These are phyloP conservation scores for Diabrotica virgifera DNA, from an alignment of 1,140 invertebrate genomes.

Conservation along the genomic window DNA sequence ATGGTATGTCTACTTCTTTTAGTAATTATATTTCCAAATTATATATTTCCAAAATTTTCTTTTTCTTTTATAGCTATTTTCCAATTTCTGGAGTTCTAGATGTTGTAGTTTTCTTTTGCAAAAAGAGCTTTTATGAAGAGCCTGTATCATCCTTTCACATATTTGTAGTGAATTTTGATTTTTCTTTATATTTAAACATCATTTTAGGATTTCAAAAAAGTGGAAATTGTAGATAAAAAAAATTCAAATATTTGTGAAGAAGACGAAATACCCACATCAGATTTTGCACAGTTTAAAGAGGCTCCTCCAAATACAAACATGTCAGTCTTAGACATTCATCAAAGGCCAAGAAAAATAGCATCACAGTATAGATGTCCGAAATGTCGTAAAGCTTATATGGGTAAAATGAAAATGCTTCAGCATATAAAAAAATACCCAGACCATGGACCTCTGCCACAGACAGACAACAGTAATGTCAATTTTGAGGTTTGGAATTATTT, in stretches of 20 bases:
- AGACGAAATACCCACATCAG: slow-evolving; percentile 33
- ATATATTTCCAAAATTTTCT: too few relatives aligned
- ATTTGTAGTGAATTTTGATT: too few relatives aligned
- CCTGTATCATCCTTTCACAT: too few relatives aligned
- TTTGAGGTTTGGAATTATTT: slow-evolving; percentile 44
- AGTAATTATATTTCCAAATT: too few relatives aligned
- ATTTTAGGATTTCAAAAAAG: slow-evolving; percentile 40
- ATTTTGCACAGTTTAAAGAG: slow-evolving; percentile 36
- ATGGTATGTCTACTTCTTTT: too few relatives aligned
- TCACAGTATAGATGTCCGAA: slow-evolving; percentile 57
- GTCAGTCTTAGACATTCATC: slow-evolving; percentile 19
- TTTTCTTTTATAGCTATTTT: too few relatives aligned
- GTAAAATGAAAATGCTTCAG: slow-evolving; percentile 54
- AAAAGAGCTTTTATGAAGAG: too few relatives aligned
- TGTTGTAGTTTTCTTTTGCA: too few relatives aligned
- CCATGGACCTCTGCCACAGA: slow-evolving; percentile 51
- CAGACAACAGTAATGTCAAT: slow-evolving; percentile 27
- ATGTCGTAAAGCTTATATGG: slow-evolving; percentile 58
- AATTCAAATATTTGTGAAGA: neutral
- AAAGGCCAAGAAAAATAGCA: slow-evolving; percentile 53
- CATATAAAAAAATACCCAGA: slow-evolving; percentile 64
- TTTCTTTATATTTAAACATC: neutral
- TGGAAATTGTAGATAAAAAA: slow-evolving; percentile 31
- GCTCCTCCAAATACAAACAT: slow-evolving; percentile 13
- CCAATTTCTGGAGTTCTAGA: too few relatives aligned